Evolutionary conservation across 1,140 invertebrate genomes (phyloP).

Genomic region (Pristionchus pacificus): DNA sequence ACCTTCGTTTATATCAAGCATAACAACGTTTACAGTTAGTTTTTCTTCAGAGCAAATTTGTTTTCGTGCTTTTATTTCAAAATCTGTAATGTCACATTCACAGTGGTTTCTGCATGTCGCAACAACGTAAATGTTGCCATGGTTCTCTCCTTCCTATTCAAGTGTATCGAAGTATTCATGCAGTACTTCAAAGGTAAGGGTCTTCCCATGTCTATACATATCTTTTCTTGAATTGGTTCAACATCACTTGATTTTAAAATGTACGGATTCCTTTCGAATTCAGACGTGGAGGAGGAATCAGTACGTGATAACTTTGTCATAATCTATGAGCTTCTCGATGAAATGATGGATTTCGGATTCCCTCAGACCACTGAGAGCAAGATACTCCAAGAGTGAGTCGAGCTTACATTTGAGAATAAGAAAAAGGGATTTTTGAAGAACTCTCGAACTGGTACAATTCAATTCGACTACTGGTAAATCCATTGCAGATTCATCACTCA

Average conservation of each 20-base stretch:
- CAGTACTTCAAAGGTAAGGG: constrained; percentile 82
- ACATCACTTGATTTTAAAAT: too few species aligned
- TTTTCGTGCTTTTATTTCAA: too few species aligned
- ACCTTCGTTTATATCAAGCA: constrained; percentile 98
- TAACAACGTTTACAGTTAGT: constrained; percentile 81
- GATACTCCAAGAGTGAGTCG: constrained; percentile 80
- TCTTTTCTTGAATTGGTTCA: too few species aligned
- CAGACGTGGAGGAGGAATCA: constrained; percentile 93
- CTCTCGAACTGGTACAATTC: too few species aligned
- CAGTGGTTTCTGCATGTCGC: constrained; percentile 88
- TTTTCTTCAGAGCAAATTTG: too few species aligned
- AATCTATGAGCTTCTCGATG: constrained; percentile 95
- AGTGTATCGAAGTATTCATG: constrained; percentile 77
- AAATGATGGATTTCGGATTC: constrained; percentile 96
- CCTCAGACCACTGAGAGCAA: constrained; percentile 98
- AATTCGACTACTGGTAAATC: too few species aligned
- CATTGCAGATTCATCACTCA: constrained; percentile 76
- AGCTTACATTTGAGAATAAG: not conserved
- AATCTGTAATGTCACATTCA: constrained; percentile 22
- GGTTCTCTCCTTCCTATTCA: constrained; percentile 94
- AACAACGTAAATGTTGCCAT: constrained; percentile 96
- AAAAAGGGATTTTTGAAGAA: not conserved
- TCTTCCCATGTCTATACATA: not conserved
- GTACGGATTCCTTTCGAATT: not conserved
- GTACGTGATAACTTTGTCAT: constrained; percentile 99